Base-by-base conservation (phyloP, 2,797 vertebrate genomes). In the Brotogeris chrysoptera region DNA sequence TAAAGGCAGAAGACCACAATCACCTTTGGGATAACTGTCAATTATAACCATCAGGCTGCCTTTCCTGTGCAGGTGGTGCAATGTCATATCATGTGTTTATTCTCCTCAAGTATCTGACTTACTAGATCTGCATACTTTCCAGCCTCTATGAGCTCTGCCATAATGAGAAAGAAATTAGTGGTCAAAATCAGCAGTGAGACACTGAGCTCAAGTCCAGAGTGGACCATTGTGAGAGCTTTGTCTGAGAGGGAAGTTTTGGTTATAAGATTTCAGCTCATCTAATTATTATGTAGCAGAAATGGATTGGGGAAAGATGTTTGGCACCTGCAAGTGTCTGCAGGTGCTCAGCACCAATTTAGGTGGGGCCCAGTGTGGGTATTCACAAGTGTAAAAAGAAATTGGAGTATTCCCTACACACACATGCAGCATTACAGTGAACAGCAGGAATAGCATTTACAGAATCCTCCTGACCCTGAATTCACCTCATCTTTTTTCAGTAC, bases 401-500 rank as follows among this genome's bases (percentile, higher is more conserved):
- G 66, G 59, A 89, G 43, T 87, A 49, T 72, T 96, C 57, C 89
- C 73, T 50, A 69, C 61, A 53, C 46, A 72, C 21, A 46, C 46
- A 81, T 55, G 8, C 70, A 77, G 86, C 74, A 95, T 96, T 94
- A 93, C 63, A 74, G 68, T 74, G 52, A 91, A 92, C 92, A 96
- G 87, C 93, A 96, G 91, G 90, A 95, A 96, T 49, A 96, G 78
- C 69, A 74, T 95, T 97, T 96, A 92, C 72, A 88, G 85, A 89
- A 92, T 95, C 64, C 80, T 95, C 66, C 92, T 96, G 94, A 97
- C 94, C 96, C 87, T 86, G 55, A 87, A 89, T 96, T 97, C 95
- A 97, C 96, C 96, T 95, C 95, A 89, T 89, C 39, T 30, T 91
- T 96, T 96, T 93, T 93, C 93, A 95, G 57, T 88, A 86, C 83